Conservation (phyloP, 2,888 invertebrate genomes). For the Plebejus argus region DNA sequence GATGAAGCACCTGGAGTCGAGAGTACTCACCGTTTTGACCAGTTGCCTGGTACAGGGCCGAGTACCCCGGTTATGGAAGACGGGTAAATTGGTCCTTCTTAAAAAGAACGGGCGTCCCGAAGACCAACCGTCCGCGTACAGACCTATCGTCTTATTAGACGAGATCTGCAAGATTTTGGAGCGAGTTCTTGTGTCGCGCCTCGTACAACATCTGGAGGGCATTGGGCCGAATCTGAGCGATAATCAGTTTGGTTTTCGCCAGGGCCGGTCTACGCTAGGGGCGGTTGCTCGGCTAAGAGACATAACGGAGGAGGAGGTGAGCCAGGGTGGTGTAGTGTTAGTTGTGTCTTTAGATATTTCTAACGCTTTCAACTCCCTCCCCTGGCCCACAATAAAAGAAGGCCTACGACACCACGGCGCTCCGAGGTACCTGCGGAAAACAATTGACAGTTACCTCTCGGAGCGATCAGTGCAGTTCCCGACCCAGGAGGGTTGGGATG, state of each 20-base stretch:
- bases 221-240: not conserved
- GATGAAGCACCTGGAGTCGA: constrained; percentile 25
- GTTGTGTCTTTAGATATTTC: constrained; percentile 6
- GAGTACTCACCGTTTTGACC: constrained; percentile 34
- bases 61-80: constrained; percentile 38
- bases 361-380: constrained; percentile 17
- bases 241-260: constrained; percentile 31
- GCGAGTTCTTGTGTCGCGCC: no score
- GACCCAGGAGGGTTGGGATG: not conserved
- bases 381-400: not conserved
- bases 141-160: not conserved
- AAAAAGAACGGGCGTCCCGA: constrained; percentile 32
- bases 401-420: not conserved
- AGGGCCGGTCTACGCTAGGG: constrained; percentile 13
- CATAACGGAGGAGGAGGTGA: not conserved
- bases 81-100: constrained; percentile 33
- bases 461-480: not conserved
- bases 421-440: not conserved
- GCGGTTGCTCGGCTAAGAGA: constrained; percentile 1
- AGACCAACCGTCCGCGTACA: constrained; percentile 33
- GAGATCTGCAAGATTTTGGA: no score
- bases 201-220: no score
- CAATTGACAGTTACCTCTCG: not conserved
- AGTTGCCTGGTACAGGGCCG: constrained; percentile 35
- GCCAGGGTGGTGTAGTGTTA: not conserved